Percentiles rank a stretch among this genome's conserved stretches.
These are phyloP conservation scores for Aporophyla lueneburgensis DNA, from an alignment of 2,888 invertebrate species.

Conservation along the genomic window DNA sequence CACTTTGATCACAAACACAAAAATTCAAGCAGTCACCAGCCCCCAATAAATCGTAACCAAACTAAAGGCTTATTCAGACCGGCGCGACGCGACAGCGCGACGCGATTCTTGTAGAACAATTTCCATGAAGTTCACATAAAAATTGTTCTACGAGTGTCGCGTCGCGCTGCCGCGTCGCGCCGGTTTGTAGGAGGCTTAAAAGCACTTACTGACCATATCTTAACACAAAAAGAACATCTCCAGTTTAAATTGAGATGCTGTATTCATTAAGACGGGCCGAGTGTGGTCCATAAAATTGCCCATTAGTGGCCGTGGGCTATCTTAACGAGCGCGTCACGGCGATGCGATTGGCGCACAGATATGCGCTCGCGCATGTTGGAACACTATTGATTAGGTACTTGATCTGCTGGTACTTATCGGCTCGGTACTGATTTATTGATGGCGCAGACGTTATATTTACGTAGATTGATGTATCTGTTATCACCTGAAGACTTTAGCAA, in stretches of 20 bases:
- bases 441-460: constrained; percentile 14
- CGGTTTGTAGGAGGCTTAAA: no score
- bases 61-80: no score
- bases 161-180: no score
- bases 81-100: no score
- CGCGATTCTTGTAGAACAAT: no score
- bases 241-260: constrained; percentile 62
- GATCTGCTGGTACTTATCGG: constrained; percentile 22
- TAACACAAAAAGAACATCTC: constrained; percentile 47
- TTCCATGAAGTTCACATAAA: no score
- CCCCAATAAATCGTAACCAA: constrained; percentile 27
- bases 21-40: not conserved
- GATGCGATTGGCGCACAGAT: constrained; percentile 74
- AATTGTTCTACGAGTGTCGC: no score
- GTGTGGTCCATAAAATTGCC: constrained; percentile 60
- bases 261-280: constrained; percentile 51
- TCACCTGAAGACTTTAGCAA: not conserved
- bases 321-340: constrained; percentile 79
- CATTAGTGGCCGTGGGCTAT: constrained; percentile 63
- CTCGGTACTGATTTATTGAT: constrained; percentile 25
- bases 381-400: constrained; percentile 45
- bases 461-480: constrained; percentile 7
- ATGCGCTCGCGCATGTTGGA: constrained; percentile 30
- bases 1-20: not conserved
- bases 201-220: constrained; percentile 57